Conservation (phyloP, 2,888 invertebrate species). For the Chrysina gloriosa region DNA sequence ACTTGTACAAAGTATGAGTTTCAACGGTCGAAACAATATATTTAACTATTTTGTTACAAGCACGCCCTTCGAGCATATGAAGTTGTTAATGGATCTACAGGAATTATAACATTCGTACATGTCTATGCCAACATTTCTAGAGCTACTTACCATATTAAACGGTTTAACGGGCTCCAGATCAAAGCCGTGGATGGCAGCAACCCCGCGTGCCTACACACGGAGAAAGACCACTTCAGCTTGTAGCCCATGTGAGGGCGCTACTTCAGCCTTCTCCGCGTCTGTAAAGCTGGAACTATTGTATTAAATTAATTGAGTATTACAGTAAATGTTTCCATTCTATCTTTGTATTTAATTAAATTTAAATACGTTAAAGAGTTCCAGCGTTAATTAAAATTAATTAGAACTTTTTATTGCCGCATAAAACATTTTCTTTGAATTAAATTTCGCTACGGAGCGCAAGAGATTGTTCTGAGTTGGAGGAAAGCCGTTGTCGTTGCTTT, state of each 20-base stretch:
- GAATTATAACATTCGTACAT: conserved; percentile 47
- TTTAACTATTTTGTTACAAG: conserved; percentile 40
- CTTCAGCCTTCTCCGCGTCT: conserved; percentile 22
- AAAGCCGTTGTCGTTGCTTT: conserved; percentile 17
- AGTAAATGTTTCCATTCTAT: conserved; percentile 50
- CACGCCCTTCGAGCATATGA: conserved; percentile 13
- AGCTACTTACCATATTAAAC: conserved; percentile 49
- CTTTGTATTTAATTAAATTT: conserved; percentile 47
- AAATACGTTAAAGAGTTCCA: conserved; percentile 42
- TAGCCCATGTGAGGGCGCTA: conserved; percentile 42
- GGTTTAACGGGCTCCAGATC: conserved; percentile 51
- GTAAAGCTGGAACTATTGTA: conserved; percentile 48
- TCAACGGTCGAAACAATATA: conserved; percentile 28
- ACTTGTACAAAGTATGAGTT: conserved; percentile 31
- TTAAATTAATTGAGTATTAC: conserved; percentile 51
- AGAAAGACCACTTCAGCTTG: conserved; percentile 51
- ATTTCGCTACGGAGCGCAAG: conserved; percentile 27
- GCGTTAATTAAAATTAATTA: conserved; percentile 45
- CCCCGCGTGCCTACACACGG: conserved; percentile 36
- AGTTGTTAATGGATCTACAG: conserved; percentile 48
- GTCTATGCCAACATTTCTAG: conserved; percentile 46
- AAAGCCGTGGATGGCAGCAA: conserved; percentile 51
- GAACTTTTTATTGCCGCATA: conserved; percentile 44
- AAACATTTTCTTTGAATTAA: conserved; percentile 45
- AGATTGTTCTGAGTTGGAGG: conserved; percentile 12